phyloP scores from a whole-genome alignment of 2,888 invertebrate genomes.

The Scrobipalpa costella region DNA sequence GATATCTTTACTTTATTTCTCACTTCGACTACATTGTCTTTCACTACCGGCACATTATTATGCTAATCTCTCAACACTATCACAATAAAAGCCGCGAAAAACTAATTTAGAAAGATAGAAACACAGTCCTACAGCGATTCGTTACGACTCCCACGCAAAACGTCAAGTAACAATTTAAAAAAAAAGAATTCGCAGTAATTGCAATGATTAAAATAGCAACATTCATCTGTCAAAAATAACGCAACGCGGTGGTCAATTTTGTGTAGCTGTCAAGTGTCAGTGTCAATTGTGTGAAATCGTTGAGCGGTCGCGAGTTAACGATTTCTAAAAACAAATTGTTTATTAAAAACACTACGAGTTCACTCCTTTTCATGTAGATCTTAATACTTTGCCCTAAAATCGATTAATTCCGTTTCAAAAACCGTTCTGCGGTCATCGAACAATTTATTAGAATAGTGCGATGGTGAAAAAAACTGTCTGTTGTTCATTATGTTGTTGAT shows the following conservation, averaged over 20 bases:
- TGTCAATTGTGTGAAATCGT: conserved; percentile 31
- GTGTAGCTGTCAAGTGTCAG: conserved; percentile 31
- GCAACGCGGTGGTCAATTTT: conserved; percentile 4
- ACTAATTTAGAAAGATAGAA: too few species aligned
- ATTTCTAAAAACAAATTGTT: conserved; percentile 17
- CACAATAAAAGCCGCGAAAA: too few species aligned
- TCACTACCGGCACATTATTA: too few species aligned
- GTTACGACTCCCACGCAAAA: too few species aligned
- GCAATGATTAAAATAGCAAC: conserved; percentile 22
- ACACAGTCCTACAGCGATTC: too few species aligned
- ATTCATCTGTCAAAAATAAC: conserved; percentile 25
- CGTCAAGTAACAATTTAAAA: too few species aligned
- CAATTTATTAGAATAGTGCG: not conserved
- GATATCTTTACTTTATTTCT: too few species aligned
- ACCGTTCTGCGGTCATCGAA: not conserved
- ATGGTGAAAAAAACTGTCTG: conserved; percentile 61
- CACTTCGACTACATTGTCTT: too few species aligned
- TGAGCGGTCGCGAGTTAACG: conserved; percentile 12
- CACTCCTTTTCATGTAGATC: not conserved
- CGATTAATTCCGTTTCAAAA: conserved; percentile 15
- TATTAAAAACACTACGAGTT: conserved; percentile 12
- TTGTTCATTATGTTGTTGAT: conserved; percentile 53
- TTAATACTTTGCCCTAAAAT: conserved; percentile 3
- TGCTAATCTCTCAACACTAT: too few species aligned
- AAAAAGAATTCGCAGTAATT: not conserved